These are phyloP conservation scores for Lymantria dispar DNA, from an alignment of 2,888 invertebrate genomes.

Conservation along the genomic window DNA sequence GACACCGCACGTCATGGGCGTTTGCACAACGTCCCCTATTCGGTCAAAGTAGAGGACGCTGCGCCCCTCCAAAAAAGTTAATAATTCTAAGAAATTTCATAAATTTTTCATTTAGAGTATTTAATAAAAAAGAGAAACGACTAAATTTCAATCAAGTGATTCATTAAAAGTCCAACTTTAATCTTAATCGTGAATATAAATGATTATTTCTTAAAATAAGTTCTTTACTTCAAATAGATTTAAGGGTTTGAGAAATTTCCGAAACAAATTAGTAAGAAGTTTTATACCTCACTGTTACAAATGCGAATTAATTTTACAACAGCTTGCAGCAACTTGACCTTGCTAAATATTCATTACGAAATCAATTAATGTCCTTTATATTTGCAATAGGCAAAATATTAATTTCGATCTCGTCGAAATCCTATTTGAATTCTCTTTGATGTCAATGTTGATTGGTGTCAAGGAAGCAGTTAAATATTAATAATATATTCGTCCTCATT, in stretches of 20 bases:
- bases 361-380: background rate
- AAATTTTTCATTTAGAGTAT: too few species aligned
- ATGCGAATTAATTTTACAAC: slow-evolving; percentile 3
- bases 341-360: slow-evolving; percentile 1
- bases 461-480: background rate
- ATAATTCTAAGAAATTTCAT: too few species aligned
- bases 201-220: slow-evolving; percentile 5
- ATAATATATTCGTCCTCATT: too few species aligned
- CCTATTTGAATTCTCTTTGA: slow-evolving; percentile 1
- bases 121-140: too few species aligned
- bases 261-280: slow-evolving; percentile 3
- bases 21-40: too few species aligned
- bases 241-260: slow-evolving; percentile 1
- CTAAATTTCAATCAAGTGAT: background rate
- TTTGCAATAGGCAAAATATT: background rate
- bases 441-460: background rate
- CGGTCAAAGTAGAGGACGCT: too few species aligned
- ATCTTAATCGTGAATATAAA: slow-evolving; percentile 13
- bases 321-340: background rate
- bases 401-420: background rate
- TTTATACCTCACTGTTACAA: background rate
- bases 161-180: background rate
- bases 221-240: slow-evolving; percentile 11
- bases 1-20: too few species aligned
- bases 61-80: too few species aligned